A percentile compares a stretch with the other conserved stretches of the same genome.
These are phyloP conservation scores for Cynopterus brachyotis DNA, from an alignment of 2,113 vertebrate species.

Conservation along the genomic window DNA sequence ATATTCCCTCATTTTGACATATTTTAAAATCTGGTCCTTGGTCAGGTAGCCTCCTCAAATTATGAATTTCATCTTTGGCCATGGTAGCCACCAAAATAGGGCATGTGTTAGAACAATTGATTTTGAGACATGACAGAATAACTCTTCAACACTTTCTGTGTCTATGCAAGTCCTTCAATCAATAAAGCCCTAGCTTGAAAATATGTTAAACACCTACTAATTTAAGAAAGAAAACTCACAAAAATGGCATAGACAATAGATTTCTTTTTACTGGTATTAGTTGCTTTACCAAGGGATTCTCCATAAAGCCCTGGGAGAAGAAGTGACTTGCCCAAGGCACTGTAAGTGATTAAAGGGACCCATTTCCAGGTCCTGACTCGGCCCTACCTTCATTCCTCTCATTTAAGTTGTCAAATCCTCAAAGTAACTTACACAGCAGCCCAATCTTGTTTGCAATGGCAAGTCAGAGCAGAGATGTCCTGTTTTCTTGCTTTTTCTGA, in stretches of 20 bases:
- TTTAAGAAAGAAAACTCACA: constrained; percentile 35
- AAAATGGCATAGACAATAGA: neutral
- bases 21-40: neutral
- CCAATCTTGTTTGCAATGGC: neutral
- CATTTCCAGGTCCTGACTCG: neutral
- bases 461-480: constrained; percentile 50
- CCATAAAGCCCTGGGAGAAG: neutral
- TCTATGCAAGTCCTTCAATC: constrained; percentile 1
- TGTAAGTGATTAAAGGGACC: neutral
- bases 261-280: neutral
- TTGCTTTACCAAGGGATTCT: constrained; percentile 20
- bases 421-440: constrained; percentile 36
- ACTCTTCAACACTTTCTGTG: neutral
- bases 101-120: neutral
- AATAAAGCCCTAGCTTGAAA: neutral
- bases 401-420: constrained; percentile 48
- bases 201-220: neutral
- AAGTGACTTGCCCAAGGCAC: neutral
- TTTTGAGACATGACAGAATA: neutral
- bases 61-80: neutral
- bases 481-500: constrained; percentile 40
- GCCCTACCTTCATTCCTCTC: constrained; percentile 21
- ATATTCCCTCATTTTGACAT: constrained; percentile 8
- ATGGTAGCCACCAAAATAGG: neutral
- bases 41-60: neutral